Base-by-base conservation (phyloP, 2,888 invertebrate species). In the Ormyrus rosae region DNA sequence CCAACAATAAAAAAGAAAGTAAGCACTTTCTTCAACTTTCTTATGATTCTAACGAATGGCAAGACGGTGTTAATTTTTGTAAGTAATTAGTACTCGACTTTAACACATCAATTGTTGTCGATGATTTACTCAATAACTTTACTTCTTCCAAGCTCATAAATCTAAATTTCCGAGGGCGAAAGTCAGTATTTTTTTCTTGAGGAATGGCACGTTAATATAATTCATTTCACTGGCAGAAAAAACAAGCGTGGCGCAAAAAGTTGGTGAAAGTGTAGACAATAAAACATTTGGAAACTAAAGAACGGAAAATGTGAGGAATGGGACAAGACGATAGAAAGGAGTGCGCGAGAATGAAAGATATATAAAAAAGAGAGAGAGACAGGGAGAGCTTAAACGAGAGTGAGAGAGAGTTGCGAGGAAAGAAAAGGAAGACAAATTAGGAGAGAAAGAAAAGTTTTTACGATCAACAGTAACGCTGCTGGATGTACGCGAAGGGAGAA, bases 401-500 rank as follows among this genome's bases (percentile, higher is more conserved):
- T 19, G 19, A 19, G 19, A 10, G 50, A 55, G 74, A 75, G 50
- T 65, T n/a, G 73, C 56, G 71, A 65, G 58, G 61, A 80, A 74
- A 76, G 75, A 58, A 67, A 80, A 70, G 55, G 55, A 67, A 71
- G 61, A 76, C 65, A 80, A 75, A 80, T 72, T 71, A 75, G 67
- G 55, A 73, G 70, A 53, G 69, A 76, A 67, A 64, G 73, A 74
- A 72, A 76, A 80, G 72, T 67, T 80, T 80, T 80, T 72, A 80
- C 67, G 75, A 76, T 80, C 68, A 61, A 68, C 50, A 70, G 58
- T 60, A 56, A 79, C 68, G 34, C 65, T 34, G 45, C 50, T 64
- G 74, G 69, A 69, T 64, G 50, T 80, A 55, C 45, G 51, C 8
- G 34, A 56, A 45, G 46, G 48, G 65, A 65, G 51, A 75, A 75